Evolutionary conservation across 2,888 invertebrate species (phyloP), one percentile per base, ranked within the genome.

Genomic region (Venusia cambrica): DNA sequence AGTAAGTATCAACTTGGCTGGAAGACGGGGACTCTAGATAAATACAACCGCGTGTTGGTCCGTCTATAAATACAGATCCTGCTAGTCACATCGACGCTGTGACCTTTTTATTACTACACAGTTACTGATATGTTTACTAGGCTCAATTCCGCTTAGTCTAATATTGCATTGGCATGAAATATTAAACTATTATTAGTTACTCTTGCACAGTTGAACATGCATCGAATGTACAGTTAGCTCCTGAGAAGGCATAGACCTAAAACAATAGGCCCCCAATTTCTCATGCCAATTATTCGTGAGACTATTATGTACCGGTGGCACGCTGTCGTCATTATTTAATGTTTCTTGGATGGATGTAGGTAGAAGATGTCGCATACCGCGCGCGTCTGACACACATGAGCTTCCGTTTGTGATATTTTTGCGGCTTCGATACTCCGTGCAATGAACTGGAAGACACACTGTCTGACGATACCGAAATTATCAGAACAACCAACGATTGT

Each of bases 31-130:
- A 53, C 59, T 57, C 56, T 62, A 73, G 70, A 73, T 69, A 74
- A 68, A 67, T 70, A 64, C 64, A 70, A 62, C 75, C 54, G 72
- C 71, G 73, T 76, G 78, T 78, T 74, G 78, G 77, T 74, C 73
- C 51, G 44, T 75, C 78, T 79, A 79, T 80, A 71, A 78, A 78
- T 79, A 55, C 59, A 42, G 57, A 66, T 67, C 60, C 60, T 64
- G 57, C 61, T 62, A 51, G 68, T 62, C 66, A 65, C 62, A 67
- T 65, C 62, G 65, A 52, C 59, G 54, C 60, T 58, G 54, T 67
- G 67, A 75, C 73, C 72, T 77, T 76, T 77, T 72, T 63, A 69
- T 69, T 71, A 48, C 60, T 62, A 51, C 51, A 52, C 54, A 54
- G 57, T 62, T 57, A 55, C 48, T 53, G 41, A 57, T 63, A n/a